Base-by-base conservation (phyloP, 1,140 invertebrate genomes). In the Mamestra configurata region DNA sequence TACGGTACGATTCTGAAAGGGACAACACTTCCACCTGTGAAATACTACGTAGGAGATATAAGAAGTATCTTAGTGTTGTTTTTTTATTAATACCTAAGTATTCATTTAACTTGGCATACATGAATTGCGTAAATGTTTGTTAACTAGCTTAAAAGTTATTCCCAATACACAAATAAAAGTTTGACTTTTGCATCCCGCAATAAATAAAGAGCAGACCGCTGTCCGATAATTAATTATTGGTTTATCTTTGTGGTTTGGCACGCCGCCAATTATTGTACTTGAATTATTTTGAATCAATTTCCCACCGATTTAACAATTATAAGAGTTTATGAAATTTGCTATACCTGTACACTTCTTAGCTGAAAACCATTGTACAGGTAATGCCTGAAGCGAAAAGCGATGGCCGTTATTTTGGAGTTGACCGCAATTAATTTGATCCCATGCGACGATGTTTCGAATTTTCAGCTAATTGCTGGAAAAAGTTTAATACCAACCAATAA, bases 171-270 rank as follows among this genome's bases (percentile, higher is more conserved):
- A 66, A 66, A 40, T 66, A 40, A 20, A 66, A 64, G 31, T 66
- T 40, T 40, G 35, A 66, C 40, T 40, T 64, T 8, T 66, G 61
- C 61, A 66, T 66, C 61, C 61, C 61, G 61, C 61, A 66, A 66
- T 40, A 66, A 64, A 66, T 40, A 66, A 66, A 22, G n/a, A 66
- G 35, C 61, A 40, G 40, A 40, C n/a, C 18, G 35, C 35, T 40
- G 61, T 5, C 35, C 40, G 61, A 66, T 66, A 66, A n/a, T n/a
- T n/a, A 43, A 66, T 66, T 66, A 40, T 66, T 66, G 61, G 40
- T 66, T 66, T 40, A 66, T 66, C 35, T 66, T 40, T 40, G 61
- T 40, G 61, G 61, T 66, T 40, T 66, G 61, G 61, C 11, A 18
- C 4, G 7, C 18, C 4, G 61, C 66, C 66, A 70, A 27, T 22